phyloP scores from a whole-genome alignment of 2,113 vertebrate species.

The Phalacrocorax aristotelis region DNA sequence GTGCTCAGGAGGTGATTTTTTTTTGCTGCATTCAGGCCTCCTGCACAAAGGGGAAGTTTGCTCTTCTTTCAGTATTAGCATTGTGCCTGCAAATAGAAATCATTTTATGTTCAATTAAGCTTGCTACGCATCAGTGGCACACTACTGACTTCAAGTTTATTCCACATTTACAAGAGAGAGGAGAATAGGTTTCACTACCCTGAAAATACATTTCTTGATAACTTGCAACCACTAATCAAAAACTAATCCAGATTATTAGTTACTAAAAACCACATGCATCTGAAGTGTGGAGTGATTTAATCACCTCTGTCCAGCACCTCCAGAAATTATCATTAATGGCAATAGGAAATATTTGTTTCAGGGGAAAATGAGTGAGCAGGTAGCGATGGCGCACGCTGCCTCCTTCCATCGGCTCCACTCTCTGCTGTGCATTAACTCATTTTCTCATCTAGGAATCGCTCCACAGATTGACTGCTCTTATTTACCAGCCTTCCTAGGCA shows the following conservation, averaged over 20 bases:
- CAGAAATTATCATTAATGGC: background rate
- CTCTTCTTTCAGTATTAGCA: constrained; percentile 49
- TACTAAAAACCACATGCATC: background rate
- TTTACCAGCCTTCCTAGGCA: background rate
- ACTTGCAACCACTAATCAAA: background rate
- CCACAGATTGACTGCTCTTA: background rate
- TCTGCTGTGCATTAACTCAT: background rate
- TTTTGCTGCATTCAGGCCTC: background rate
- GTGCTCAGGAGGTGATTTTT: background rate
- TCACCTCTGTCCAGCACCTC: background rate
- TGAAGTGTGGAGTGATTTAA: background rate
- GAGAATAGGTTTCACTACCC: background rate
- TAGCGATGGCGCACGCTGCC: background rate
- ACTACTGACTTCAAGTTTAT: background rate
- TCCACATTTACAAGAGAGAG: background rate
- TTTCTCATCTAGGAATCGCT: background rate
- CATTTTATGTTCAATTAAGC: background rate
- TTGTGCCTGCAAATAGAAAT: constrained; percentile 28
- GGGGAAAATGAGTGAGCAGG: rapidly evolving
- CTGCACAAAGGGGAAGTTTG: constrained; percentile 15
- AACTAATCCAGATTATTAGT: background rate
- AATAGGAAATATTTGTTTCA: background rate
- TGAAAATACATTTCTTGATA: background rate
- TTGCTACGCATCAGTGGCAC: constrained; percentile 3
- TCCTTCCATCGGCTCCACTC: background rate